Percentiles rank a stretch among this genome's conserved stretches.
phyloP scores from a whole-genome alignment of 2,888 invertebrate genomes.

The Autographa pulchrina region DNA sequence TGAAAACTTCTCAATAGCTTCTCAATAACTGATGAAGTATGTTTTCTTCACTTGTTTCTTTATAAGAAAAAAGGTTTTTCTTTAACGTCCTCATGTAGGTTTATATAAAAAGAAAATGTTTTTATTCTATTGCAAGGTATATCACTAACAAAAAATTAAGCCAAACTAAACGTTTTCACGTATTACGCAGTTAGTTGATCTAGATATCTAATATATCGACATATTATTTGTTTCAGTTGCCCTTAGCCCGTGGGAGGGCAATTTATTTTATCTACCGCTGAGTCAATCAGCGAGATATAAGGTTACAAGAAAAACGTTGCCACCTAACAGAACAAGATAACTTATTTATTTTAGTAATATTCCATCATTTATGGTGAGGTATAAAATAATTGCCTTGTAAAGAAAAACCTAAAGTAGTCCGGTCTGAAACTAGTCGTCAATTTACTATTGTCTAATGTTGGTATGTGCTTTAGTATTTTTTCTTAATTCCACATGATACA shows the following conservation, averaged over 20 bases:
- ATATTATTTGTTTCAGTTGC: constrained; percentile 47
- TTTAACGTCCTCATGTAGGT: no score
- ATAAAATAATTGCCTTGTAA: neutral
- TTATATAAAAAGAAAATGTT: no score
- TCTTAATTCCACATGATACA: no score
- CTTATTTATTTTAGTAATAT: constrained; percentile 16
- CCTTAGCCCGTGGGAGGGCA: constrained; percentile 36
- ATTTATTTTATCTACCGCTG: constrained; percentile 57
- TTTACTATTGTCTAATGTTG: no score
- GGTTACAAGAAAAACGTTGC: constrained; percentile 49
- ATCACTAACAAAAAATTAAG: neutral
- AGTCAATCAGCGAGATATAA: constrained; percentile 56
- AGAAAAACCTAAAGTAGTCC: no score
- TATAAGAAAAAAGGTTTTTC: no score
- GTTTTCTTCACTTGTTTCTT: no score
- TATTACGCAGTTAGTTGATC: constrained; percentile 12
- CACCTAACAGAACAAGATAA: constrained; percentile 43
- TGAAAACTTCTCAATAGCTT: no score
- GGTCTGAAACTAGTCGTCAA: no score
- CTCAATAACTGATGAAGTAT: no score
- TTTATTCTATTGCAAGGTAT: no score
- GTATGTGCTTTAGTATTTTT: no score
- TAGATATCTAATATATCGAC: constrained; percentile 24
- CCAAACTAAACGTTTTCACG: neutral
- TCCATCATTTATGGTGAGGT: constrained; percentile 16